Evolutionary conservation across 2,113 vertebrate species (phyloP).

Genomic region (Tychaedon coryphoeus): DNA sequence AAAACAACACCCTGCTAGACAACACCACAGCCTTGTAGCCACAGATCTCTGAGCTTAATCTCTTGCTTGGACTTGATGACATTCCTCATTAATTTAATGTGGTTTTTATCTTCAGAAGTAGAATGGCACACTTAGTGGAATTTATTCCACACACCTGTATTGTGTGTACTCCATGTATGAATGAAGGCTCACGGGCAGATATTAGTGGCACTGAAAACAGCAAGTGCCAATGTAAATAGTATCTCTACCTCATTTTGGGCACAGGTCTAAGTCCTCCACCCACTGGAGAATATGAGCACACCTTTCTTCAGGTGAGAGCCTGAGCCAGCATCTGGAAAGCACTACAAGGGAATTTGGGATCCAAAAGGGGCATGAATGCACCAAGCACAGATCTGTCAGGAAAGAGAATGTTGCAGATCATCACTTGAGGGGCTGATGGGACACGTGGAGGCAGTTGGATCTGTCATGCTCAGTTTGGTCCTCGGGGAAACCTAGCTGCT

Average conservation of each 20-base stretch:
- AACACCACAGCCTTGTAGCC: neutral
- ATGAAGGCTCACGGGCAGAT: neutral
- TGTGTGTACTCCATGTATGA: neutral
- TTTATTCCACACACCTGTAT: neutral
- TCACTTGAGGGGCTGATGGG: neutral
- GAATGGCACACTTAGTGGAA: neutral
- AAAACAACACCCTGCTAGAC: neutral
- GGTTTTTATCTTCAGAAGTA: neutral
- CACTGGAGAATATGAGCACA: neutral
- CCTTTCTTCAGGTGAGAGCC: neutral
- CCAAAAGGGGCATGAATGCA: neutral
- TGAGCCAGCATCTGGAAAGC: neutral
- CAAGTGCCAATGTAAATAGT: neutral
- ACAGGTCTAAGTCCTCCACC: neutral
- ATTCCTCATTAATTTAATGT: neutral
- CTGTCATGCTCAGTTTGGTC: neutral
- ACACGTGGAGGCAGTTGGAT: fast-evolving
- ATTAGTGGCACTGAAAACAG: neutral
- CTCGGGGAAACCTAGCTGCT: neutral
- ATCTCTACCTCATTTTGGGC: neutral
- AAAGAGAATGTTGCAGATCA: neutral
- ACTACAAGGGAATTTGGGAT: neutral
- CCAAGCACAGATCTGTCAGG: neutral
- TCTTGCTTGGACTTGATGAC: neutral
- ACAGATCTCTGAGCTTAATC: neutral